These are phyloP conservation scores for Idris sp. DNA, from an alignment of 1,140 invertebrate species.

Conservation along the genomic window DNA sequence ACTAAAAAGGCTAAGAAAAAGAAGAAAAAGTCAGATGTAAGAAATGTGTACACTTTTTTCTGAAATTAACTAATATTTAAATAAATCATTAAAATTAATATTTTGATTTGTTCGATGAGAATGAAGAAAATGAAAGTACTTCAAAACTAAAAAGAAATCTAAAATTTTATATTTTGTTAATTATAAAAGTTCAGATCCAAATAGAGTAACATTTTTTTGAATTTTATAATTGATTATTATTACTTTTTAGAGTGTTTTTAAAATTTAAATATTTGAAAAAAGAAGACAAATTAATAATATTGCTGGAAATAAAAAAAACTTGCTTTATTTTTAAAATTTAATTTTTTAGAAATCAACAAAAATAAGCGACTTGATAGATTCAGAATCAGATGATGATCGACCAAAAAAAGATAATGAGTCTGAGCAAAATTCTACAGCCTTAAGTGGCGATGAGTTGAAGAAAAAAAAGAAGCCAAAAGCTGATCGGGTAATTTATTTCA, in stretches of 20 bases:
- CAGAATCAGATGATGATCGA: conserved; percentile 56
- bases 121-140: conserved; percentile 2
- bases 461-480: conserved; percentile 21
- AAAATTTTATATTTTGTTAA: neutral
- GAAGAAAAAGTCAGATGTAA: conserved; percentile 5
- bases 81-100: neutral
- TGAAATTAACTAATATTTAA: neutral
- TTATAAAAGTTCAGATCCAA: neutral
- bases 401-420: conserved; percentile 6
- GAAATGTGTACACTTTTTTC: too few relatives aligned
- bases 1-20: conserved; percentile 20
- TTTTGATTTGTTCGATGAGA: conserved; percentile 7
- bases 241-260: too few relatives aligned
- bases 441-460: conserved; percentile 27
- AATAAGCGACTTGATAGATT: conserved; percentile 56
- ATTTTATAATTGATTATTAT: too few relatives aligned
- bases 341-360: conserved; percentile 52
- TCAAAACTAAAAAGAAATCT: neutral
- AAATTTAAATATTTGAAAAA: too few relatives aligned
- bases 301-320: too few relatives aligned
- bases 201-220: too few relatives aligned
- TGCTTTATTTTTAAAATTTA: neutral
- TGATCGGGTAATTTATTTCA: conserved; percentile 24
- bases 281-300: neutral
- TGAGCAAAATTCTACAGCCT: neutral